Base-by-base conservation (phyloP, 30 jellyfish, hydroid and myxozoan genomes). In the Aurelia sp. region DNA sequence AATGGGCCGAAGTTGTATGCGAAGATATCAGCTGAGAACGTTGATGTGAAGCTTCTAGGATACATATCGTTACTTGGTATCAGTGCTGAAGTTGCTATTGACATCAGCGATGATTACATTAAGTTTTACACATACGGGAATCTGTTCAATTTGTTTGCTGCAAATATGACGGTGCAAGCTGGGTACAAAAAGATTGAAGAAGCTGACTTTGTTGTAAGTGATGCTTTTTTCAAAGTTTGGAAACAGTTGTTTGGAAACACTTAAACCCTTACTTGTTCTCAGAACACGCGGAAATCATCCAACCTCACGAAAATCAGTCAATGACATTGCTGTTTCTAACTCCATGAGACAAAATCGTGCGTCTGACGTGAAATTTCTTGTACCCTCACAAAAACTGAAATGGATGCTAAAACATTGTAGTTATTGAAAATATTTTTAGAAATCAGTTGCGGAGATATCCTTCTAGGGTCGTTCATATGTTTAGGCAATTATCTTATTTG, bases 1-100 rank as follows among this genome's bases (percentile, higher is more conserved):
- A 89, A 89, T 83, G 98, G 98, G 31, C 97, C 98, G 2, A 67
- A 21, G 88, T 41, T 93, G 63, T 72, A 55, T 64, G 91, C 85
- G 27, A 71, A 53, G 78, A 63, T 82, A 11, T 10, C 91, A 1
- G 66, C 71, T 19, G 55, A 58, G 8, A 52, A 67, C 81, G 90
- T 88, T 20, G 96, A 41, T 5, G 92, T 88, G 1, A 76, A 75
- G 40, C 51, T 92, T 8, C 90, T 72, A 53, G 97, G 91, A 19
- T 92, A 72, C 55, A 83, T 80, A 6, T 30, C 76, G 1, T 31
- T 92, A 60, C 92, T 92, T 18, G 97, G 98, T 6, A 80, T 92
- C 13, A 97, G 85, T 19, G 91, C 88, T 4, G 95, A 81, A 13
- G 88, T 78, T 7, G 63, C 58, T 30, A 87, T 92, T 51, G 96